Base-by-base conservation (phyloP, 2,113 vertebrate genomes). In the Amphiprion percula region DNA sequence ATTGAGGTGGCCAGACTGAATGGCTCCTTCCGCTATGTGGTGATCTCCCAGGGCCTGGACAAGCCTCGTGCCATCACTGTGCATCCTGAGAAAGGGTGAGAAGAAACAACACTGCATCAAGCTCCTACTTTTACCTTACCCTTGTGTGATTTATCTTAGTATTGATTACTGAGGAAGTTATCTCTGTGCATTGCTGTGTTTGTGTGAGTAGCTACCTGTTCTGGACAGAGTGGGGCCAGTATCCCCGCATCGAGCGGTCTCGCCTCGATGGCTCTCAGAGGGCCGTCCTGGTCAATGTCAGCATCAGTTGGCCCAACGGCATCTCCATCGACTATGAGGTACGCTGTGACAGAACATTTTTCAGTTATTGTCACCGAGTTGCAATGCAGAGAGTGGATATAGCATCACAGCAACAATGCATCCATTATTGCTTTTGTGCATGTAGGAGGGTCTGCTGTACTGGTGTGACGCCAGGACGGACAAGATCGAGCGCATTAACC, bases 151-250 rank as follows among this genome's bases (percentile, higher is more conserved):
- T 70, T 17, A 50, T 79, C 17, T 63, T 33, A 16, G 39, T 46
- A 68, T 49, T 60, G 50, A 79, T 80, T 68, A 47, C 23, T 53
- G 47, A 62, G 39, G 53, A 74, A 54, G 64, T 74, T 10, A 24
- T 63, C 14, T 49, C 11, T 65, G n/a, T 69, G 62, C 52, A 52
- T 62, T 23, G 11, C 9, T 55, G 49, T 74, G 46, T 80, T 50
- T 63, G 56, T 85, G 61, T 52, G 17, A 69, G 24, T 61, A 99
- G 98, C 62, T 99, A 98, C 77, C 93, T 99, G 82, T 99, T 99
- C 94, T 99, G 98, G 98, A 99, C 98, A 0, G 98, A 99, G 81
- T 99, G 98, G 98, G 98, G 98, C 53, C 98, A 98, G 91, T 98
- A 98, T 67, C 98, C 98, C 0, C 97, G 98, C 11, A 99, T 99